phyloP scores from a whole-genome alignment of 2,888 invertebrate species.

The Phymatocera aterrima region DNA sequence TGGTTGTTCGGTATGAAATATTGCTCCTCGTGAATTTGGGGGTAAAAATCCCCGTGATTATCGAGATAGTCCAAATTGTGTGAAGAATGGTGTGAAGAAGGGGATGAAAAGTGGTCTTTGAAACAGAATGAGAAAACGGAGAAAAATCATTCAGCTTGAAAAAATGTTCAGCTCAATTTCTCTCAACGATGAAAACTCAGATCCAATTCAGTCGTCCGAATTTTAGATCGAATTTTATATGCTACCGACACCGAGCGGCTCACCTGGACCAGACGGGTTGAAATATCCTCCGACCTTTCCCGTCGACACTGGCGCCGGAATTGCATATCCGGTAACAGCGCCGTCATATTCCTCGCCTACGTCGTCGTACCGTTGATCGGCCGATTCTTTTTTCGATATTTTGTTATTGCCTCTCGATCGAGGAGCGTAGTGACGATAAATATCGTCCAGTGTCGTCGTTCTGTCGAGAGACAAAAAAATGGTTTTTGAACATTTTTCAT shows the following conservation, averaged over 20 bases:
- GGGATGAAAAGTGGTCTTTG: conserved; percentile 8
- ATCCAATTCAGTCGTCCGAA: not conserved
- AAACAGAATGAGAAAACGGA: not conserved
- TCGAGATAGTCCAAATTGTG: conserved; percentile 33
- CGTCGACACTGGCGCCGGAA: conserved; percentile 67
- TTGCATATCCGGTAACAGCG: conserved; percentile 78
- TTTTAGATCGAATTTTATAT: not conserved
- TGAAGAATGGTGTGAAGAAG: conserved; percentile 1
- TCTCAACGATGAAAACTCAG: not conserved
- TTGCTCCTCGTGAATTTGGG: conserved; percentile 65
- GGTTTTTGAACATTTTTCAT: not conserved
- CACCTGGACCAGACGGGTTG: conserved; percentile 51
- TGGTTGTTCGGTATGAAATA: conserved; percentile 54
- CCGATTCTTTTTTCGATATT: conserved; percentile 64
- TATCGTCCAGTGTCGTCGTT: conserved; percentile 83
- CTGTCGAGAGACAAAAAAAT: conserved; percentile 72
- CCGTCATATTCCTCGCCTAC: conserved; percentile 77
- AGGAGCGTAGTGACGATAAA: conserved; percentile 80
- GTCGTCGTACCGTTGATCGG: conserved; percentile 70
- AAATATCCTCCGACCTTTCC: conserved; percentile 62
- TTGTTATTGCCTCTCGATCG: conserved; percentile 54
- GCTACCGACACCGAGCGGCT: too few relatives aligned
- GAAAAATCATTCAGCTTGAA: not conserved
- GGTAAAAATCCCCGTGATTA: conserved; percentile 17
- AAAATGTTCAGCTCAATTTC: not conserved